Conservation (phyloP, 2,113 vertebrate species). For the Pleuronectes platessa region DNA sequence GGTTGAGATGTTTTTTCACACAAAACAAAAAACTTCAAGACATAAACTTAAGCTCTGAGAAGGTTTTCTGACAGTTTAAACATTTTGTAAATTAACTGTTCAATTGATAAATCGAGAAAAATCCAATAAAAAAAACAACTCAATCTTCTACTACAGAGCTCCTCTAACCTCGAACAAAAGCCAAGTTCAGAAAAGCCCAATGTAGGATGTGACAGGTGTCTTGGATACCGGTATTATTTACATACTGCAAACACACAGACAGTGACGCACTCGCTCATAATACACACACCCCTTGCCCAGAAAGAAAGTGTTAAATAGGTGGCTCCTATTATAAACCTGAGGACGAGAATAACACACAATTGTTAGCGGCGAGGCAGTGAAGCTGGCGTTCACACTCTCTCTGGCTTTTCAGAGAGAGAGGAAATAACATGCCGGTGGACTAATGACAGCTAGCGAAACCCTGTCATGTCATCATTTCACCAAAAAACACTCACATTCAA, state of each 20-base stretch:
- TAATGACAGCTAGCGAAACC: not conserved
- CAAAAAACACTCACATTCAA: conserved; percentile 16
- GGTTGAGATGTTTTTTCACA: not conserved
- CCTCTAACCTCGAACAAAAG: not conserved
- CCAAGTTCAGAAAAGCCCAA: not conserved
- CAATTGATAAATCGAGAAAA: no score
- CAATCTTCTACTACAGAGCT: not conserved
- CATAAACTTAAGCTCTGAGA: not conserved
- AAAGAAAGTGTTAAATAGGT: conserved; percentile 35
- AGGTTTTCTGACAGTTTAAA: no score
- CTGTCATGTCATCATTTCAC: not conserved
- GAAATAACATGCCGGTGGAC: conserved; percentile 4
- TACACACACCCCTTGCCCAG: conserved; percentile 1
- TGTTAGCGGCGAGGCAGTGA: conserved; percentile 30
- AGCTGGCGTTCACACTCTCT: conserved; percentile 34
- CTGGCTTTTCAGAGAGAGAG: conserved; percentile 7
- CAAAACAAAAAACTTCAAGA: not conserved
- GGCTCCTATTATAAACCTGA: conserved; percentile 56
- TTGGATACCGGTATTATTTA: conserved; percentile 12
- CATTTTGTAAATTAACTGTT: no score
- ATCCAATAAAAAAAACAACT: no score
- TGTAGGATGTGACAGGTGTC: conserved; percentile 25
- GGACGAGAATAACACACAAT: conserved; percentile 54
- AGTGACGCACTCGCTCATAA: conserved; percentile 11
- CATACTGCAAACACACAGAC: conserved; percentile 32